phyloP scores from a whole-genome alignment of 2,113 vertebrate genomes.

The Eurystomus gularis region DNA sequence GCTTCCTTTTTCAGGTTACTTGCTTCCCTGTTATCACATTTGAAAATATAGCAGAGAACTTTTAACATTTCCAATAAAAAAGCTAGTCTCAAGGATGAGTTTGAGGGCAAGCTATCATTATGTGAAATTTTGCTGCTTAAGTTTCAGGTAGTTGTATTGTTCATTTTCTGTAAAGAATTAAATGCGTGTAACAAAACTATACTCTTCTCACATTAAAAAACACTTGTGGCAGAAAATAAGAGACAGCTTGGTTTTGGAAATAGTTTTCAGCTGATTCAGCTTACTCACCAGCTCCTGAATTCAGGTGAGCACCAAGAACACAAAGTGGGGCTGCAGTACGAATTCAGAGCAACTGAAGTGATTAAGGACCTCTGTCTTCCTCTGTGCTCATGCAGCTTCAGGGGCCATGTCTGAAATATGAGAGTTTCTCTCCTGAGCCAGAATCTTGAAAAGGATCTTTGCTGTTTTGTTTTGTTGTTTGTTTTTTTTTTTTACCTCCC shows the following conservation, averaged over 20 bases:
- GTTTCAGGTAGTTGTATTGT: background rate
- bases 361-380: background rate
- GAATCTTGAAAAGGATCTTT: background rate
- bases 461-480: background rate
- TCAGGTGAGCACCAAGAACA: background rate
- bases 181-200: background rate
- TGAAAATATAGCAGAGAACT: background rate
- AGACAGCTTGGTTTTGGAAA: background rate
- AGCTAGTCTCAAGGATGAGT: background rate
- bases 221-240: background rate
- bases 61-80: background rate
- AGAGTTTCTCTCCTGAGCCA: background rate
- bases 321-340: background rate
- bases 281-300: background rate
- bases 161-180: background rate
- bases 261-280: background rate
- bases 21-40: background rate
- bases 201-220: background rate
- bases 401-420: background rate
- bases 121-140: background rate
- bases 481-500: too few relatives aligned
- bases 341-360: background rate
- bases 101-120: background rate
- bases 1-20: background rate
- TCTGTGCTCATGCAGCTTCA: background rate